A percentile compares a stretch with the other conserved stretches of the same genome.
phyloP scores from a whole-genome alignment of 2,888 invertebrate genomes.

The Tricholauxania praeusta region DNA sequence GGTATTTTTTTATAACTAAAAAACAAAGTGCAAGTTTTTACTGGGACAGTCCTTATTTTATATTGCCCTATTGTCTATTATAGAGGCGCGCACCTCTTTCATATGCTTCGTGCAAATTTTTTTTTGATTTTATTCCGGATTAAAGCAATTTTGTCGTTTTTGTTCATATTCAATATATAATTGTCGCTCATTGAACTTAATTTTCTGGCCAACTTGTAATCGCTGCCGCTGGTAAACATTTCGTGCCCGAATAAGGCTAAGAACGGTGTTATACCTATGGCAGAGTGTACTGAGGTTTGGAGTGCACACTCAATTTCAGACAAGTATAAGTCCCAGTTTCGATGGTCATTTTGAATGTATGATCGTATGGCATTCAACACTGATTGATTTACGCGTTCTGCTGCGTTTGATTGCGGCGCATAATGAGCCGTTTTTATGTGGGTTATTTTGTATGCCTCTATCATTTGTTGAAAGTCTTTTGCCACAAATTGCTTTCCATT shows the following conservation, averaged over 20 bases:
- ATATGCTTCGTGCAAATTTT: slow-evolving; percentile 16
- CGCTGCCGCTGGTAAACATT: slow-evolving; percentile 24
- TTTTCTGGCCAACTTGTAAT: slow-evolving; percentile 25
- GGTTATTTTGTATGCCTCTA: too few relatives aligned
- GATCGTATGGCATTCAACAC: too few relatives aligned
- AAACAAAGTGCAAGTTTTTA: too few relatives aligned
- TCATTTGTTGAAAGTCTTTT: slow-evolving; percentile 7
- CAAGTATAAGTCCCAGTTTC: slow-evolving; percentile 34
- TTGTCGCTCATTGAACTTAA: slow-evolving; percentile 20
- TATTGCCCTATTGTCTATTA: not conserved
- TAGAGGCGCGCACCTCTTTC: slow-evolving; percentile 10
- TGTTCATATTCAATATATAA: not conserved
- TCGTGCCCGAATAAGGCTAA: slow-evolving; percentile 18
- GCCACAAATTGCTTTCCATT: slow-evolving; percentile 6
- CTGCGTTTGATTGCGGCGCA: too few relatives aligned
- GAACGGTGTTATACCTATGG: slow-evolving; percentile 33
- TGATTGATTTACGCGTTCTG: too few relatives aligned
- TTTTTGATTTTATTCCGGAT: not conserved
- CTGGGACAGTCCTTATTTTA: too few relatives aligned
- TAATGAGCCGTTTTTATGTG: too few relatives aligned
- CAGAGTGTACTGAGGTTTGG: slow-evolving; percentile 29
- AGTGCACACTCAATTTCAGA: slow-evolving; percentile 33
- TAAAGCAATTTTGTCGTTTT: not conserved
- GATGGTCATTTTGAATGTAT: too few relatives aligned
- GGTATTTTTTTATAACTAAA: too few relatives aligned